A percentile compares a stretch with the other conserved stretches of the same genome.
Evolutionary conservation across 2,113 vertebrate genomes (phyloP).

Genomic region (Micromys minutus): DNA sequence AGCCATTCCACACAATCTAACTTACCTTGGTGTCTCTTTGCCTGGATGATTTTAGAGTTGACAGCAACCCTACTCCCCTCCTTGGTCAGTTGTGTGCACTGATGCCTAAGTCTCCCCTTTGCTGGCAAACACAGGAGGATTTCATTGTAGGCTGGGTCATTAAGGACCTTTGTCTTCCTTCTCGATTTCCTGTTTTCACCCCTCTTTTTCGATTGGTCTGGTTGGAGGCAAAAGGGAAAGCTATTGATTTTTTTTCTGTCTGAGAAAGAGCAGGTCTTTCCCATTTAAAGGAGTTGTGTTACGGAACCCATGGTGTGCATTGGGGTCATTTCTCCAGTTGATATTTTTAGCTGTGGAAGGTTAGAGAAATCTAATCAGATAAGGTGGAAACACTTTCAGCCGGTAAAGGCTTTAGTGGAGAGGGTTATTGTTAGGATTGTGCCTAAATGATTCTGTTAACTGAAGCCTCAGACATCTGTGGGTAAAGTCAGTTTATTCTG

Average conservation of each 20-base stretch:
- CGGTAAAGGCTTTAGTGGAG: slow-evolving; percentile 37
- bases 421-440: not conserved
- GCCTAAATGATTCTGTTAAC: not conserved
- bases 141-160: slow-evolving; percentile 54
- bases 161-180: slow-evolving; percentile 35
- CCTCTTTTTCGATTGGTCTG: not conserved
- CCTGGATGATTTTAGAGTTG: not conserved
- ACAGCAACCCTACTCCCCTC: not conserved
- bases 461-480: slow-evolving; percentile 6
- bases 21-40: not conserved
- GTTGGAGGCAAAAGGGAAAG: not conserved
- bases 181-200: slow-evolving; percentile 18
- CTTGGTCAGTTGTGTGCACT: not conserved
- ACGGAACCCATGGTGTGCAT: not conserved
- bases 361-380: slow-evolving; percentile 42
- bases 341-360: slow-evolving; percentile 46
- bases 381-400: not conserved
- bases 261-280: slow-evolving; percentile 19
- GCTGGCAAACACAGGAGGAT: not conserved
- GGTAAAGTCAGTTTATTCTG: not conserved
- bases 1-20: no score
- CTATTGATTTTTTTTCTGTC: slow-evolving; percentile 43
- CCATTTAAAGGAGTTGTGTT: slow-evolving; percentile 31
- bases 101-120: not conserved
- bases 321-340: slow-evolving; percentile 24